A percentile compares a stretch with the other conserved stretches of the same genome.
phyloP scores from a whole-genome alignment of 2,888 invertebrate genomes.

The Branchinecta sandiegonensis region DNA sequence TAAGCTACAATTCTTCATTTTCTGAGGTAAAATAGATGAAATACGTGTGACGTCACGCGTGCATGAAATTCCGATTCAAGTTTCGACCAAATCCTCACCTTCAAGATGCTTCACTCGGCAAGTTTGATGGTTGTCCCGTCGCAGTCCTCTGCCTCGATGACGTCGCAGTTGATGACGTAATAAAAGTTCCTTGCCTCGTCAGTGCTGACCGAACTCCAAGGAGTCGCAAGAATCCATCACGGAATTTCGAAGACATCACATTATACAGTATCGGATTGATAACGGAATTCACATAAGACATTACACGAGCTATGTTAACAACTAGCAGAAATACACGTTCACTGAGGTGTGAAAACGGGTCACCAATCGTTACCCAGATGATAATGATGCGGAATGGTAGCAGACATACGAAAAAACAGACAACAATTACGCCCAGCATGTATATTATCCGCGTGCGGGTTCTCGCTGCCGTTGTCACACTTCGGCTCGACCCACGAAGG shows the following conservation, averaged over 20 bases:
- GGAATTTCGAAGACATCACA: conserved; percentile 78
- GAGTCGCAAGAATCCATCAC: conserved; percentile 58
- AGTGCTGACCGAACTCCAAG: conserved; percentile 40
- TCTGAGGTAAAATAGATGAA: too few relatives aligned
- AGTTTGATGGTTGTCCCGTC: background rate
- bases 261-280: conserved; percentile 83
- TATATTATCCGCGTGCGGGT: conserved; percentile 41
- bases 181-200: conserved; percentile 50
- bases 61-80: too few relatives aligned
- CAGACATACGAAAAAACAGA: conserved; percentile 78
- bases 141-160: background rate
- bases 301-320: conserved; percentile 67
- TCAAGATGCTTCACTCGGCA: too few relatives aligned
- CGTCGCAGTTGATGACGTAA: conserved; percentile 23
- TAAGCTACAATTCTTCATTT: too few relatives aligned
- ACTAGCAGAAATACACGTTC: conserved; percentile 66
- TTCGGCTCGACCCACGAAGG: background rate
- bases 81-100: too few relatives aligned
- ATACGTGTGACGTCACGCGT: too few relatives aligned
- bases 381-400: conserved; percentile 76
- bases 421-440: conserved; percentile 75
- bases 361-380: conserved; percentile 64
- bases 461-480: background rate
- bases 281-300: conserved; percentile 78
- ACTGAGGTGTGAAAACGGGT: conserved; percentile 51